Percentiles rank a stretch among this genome's conserved stretches.
Evolutionary conservation across 1,140 invertebrate genomes (phyloP).

Genomic region (Rhopalosiphum maidis): DNA sequence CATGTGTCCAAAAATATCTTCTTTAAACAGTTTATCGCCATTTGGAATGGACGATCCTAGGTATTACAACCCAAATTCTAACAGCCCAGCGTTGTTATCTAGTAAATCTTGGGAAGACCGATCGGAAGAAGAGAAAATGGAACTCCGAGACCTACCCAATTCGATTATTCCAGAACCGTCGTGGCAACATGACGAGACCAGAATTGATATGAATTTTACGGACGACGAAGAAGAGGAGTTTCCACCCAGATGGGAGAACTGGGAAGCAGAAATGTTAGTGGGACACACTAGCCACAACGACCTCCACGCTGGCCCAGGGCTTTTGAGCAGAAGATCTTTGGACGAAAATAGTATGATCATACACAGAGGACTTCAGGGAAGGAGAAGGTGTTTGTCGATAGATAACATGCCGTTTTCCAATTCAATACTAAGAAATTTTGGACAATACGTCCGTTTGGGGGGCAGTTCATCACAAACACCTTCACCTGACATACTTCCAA

Average conservation of each 20-base stretch:
- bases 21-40: slow-evolving; percentile 28
- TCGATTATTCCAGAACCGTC: slow-evolving; percentile 63
- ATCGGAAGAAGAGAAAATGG: slow-evolving; percentile 68
- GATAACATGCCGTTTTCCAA: slow-evolving; percentile 48
- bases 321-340: slow-evolving; percentile 20
- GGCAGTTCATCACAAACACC: slow-evolving; percentile 35
- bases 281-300: slow-evolving; percentile 23
- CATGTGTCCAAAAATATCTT: slow-evolving; percentile 62
- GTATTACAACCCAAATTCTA: neutral
- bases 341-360: slow-evolving; percentile 37
- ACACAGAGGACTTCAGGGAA: slow-evolving; percentile 2
- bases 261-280: slow-evolving; percentile 55
- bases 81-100: neutral
- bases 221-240: slow-evolving; percentile 59
- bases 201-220: slow-evolving; percentile 63
- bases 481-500: slow-evolving; percentile 48
- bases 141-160: slow-evolving; percentile 67
- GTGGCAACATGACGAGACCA: slow-evolving; percentile 66
- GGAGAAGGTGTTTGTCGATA: slow-evolving; percentile 44
- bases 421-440: slow-evolving; percentile 50
- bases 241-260: slow-evolving; percentile 42
- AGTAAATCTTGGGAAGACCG: slow-evolving; percentile 68
- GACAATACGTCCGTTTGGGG: slow-evolving; percentile 44
- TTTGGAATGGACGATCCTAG: neutral
- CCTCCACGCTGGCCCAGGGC: neutral